Evolutionary conservation across 2,888 invertebrate genomes (phyloP), one percentile per base, ranked within the genome.

Genomic region (Micoletzkya japonica): DNA sequence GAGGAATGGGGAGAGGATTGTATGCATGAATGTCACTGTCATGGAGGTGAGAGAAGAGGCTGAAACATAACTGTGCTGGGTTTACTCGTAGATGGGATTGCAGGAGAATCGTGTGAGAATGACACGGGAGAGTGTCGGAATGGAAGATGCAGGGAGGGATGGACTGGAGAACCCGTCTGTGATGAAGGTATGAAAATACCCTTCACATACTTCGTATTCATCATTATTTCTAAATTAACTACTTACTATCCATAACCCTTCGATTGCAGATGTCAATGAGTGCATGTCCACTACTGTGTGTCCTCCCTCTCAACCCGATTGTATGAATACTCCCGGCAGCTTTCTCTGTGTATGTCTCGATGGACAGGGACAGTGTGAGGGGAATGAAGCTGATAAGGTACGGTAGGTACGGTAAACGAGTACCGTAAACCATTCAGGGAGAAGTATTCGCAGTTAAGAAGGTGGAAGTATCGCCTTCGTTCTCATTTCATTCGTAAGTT

Each of bases 291-390:
- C 70, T 6, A 70, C 69, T 17, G 69, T 75, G 24, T 85, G 85
- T 71, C 85, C 84, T 1, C 77, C 91, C 1, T 96, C 95, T 82
- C 91, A 94, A 82, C 96, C 96, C 72, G 90, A 90, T 54, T 97
- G 96, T 86, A 89, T 92, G 73, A 97, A 97, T 86, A 90, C 91
- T 0, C 93, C 93, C 91, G 96, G 96, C 0, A 90, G 92, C 0
- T 95, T 92, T 87, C 89, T 91, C 56, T 97, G 97, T 86, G 89
- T 91, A 2, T 97, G 97, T 83, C 90, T 91, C 6, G 52, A 50
- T 1, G 64, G 64, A 17, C 52, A 64, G 10, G 64, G 64, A 17
- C n/a, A 7, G 1, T 64, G 64, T 14, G 64, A 4, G 3, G 36
- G 17, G 24, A 20, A n/a, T 2, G 64, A 64, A 24, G 24, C 6